Percentiles rank a stretch among this genome's conserved stretches.
phyloP scores from a whole-genome alignment of 2,888 invertebrate species.

The Mimas tiliae region DNA sequence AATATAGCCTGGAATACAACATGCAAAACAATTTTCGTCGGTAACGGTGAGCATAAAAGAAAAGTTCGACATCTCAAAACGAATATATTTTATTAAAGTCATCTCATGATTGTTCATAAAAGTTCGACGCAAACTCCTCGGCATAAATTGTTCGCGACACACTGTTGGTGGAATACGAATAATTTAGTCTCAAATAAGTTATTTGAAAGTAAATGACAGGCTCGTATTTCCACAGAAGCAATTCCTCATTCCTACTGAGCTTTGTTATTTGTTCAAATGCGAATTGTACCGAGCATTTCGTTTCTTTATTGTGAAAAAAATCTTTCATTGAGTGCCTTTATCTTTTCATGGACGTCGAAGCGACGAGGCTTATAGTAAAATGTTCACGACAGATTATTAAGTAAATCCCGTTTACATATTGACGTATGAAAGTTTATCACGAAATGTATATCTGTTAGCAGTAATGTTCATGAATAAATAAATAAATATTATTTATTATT shows the following conservation, averaged over 20 bases:
- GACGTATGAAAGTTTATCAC: neutral
- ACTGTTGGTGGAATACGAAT: constrained; percentile 18
- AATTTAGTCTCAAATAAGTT: constrained; percentile 32
- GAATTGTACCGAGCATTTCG: constrained; percentile 36
- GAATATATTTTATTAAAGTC: constrained; percentile 20
- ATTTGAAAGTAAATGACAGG: constrained; percentile 36
- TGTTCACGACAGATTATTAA: constrained; percentile 4
- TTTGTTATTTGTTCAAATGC: constrained; percentile 45
- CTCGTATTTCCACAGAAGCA: constrained; percentile 35
- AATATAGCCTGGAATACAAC: neutral
- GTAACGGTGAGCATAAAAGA: neutral
- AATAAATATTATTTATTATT: no score
- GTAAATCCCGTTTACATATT: neutral
- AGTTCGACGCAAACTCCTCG: constrained; percentile 9
- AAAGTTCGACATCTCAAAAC: constrained; percentile 5
- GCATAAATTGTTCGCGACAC: constrained; percentile 16
- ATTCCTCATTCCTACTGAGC: constrained; percentile 36
- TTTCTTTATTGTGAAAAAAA: constrained; percentile 37
- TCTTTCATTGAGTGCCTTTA: constrained; percentile 41
- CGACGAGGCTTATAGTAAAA: neutral
- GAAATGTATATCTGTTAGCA: no score
- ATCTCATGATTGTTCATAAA: constrained; percentile 16
- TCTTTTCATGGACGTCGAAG: constrained; percentile 17
- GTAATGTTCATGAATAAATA: no score
- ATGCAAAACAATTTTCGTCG: neutral